Conservation (phyloP, 2,113 vertebrate genomes). For the Platichthys flesus region DNA sequence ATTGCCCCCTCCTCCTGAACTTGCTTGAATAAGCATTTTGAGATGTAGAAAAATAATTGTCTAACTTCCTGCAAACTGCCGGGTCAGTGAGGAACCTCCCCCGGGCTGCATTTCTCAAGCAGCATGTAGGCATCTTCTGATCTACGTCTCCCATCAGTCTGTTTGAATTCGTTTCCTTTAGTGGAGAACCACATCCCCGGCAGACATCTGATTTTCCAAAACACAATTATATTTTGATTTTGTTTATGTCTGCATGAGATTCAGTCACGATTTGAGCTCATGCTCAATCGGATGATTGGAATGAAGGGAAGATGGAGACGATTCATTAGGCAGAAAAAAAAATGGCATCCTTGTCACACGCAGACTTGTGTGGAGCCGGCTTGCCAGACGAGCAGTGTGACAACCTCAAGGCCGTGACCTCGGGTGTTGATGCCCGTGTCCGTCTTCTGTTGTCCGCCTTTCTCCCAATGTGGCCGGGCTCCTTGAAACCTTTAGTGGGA, state of each 20-base stretch:
- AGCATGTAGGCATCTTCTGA: neutral
- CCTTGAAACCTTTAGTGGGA: slow-evolving; percentile 1
- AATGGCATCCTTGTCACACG: slow-evolving; percentile 8
- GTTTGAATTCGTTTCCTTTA: neutral
- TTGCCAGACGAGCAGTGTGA: neutral
- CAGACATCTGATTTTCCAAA: neutral
- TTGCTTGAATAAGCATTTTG: neutral
- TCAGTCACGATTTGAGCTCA: neutral
- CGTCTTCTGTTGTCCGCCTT: neutral
- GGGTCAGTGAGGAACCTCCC: neutral
- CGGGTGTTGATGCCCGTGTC: neutral
- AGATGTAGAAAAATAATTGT: neutral
- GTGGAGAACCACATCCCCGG: neutral
- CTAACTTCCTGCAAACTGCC: no score
- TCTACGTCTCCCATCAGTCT: neutral
- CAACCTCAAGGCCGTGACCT: neutral
- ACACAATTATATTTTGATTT: neutral
- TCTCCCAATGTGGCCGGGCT: neutral
- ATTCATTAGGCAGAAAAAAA: neutral
- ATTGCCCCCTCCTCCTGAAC: neutral
- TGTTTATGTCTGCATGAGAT: neutral
- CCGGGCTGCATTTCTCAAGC: neutral
- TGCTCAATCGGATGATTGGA: slow-evolving; percentile 6
- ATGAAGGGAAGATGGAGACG: neutral
- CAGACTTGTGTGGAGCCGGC: neutral